phyloP scores from a whole-genome alignment of 2,888 invertebrate genomes.

The Diogma glabrata region DNA sequence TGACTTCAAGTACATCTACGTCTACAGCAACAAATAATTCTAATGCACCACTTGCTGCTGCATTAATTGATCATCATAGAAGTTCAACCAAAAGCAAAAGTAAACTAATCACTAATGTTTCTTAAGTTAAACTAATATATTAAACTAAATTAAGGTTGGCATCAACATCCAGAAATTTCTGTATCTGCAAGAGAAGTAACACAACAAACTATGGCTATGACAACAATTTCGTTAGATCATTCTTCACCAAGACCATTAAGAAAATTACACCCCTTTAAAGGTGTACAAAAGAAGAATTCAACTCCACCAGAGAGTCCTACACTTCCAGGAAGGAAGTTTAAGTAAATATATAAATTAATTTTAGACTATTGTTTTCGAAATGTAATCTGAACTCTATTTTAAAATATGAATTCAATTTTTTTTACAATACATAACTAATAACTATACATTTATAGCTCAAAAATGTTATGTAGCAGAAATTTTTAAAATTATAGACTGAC shows the following conservation, averaged over 20 bases:
- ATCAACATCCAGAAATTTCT: conserved; percentile 31
- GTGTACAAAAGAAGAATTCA: conserved; percentile 13
- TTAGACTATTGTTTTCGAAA: neutral
- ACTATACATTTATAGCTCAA: too few relatives aligned
- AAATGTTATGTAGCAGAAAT: too few relatives aligned
- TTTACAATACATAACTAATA: too few relatives aligned
- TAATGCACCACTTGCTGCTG: conserved; percentile 44
- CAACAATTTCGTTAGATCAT: conserved; percentile 29
- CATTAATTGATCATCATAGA: conserved; percentile 42
- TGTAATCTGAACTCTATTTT: too few relatives aligned
- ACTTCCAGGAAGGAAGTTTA: conserved; percentile 32
- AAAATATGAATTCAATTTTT: too few relatives aligned
- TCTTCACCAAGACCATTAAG: conserved; percentile 32
- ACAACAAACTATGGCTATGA: conserved; percentile 19
- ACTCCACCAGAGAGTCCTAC: conserved; percentile 34
- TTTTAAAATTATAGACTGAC: too few relatives aligned
- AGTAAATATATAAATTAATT: conserved; percentile 21
- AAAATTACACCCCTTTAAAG: conserved; percentile 32
- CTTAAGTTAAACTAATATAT: neutral
- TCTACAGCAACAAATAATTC: conserved; percentile 8
- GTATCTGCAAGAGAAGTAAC: conserved; percentile 10
- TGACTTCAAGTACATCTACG: conserved; percentile 21
- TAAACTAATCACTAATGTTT: conserved; percentile 4
- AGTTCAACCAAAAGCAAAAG: conserved; percentile 30
- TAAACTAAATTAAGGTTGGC: conserved; percentile 27